Conservation (phyloP, 2,888 invertebrate species). For the Pycnomerus fuliginosus region DNA sequence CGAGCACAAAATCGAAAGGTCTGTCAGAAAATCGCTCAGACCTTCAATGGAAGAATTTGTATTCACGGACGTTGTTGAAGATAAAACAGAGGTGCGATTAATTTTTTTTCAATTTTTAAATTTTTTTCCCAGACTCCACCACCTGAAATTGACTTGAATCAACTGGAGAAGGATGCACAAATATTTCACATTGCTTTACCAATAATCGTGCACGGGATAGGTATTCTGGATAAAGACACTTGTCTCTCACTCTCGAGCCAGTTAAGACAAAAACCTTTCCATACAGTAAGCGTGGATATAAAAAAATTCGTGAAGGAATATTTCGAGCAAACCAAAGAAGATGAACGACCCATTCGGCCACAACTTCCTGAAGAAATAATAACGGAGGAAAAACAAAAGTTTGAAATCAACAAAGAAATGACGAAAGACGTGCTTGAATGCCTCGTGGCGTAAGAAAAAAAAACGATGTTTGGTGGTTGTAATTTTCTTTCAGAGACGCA, state of each 20-base stretch:
- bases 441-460: slow-evolving; percentile 40
- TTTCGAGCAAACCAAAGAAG: slow-evolving; percentile 25
- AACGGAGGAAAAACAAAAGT: not conserved
- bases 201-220: slow-evolving; percentile 40
- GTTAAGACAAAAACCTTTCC: slow-evolving; percentile 40
- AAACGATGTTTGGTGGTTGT: not conserved
- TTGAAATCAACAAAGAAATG: slow-evolving; percentile 26
- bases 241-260: slow-evolving; percentile 36
- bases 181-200: slow-evolving; percentile 39
- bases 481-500: slow-evolving; percentile 45
- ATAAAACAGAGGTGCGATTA: no score
- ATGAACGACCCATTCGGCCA: slow-evolving; percentile 12
- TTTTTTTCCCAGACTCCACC: no score
- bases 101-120: no score
- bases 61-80: no score
- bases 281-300: slow-evolving; percentile 30
- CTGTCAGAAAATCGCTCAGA: no score
- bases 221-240: slow-evolving; percentile 38
- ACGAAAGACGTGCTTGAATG: slow-evolving; percentile 41
- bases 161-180: slow-evolving; percentile 40
- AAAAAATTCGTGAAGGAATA: slow-evolving; percentile 23
- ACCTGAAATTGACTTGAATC: no score
- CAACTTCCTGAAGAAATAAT: not conserved
- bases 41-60: no score
- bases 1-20: not conserved